phyloP scores from a whole-genome alignment of 2,888 invertebrate species.

The Hoplodrina blanda region DNA sequence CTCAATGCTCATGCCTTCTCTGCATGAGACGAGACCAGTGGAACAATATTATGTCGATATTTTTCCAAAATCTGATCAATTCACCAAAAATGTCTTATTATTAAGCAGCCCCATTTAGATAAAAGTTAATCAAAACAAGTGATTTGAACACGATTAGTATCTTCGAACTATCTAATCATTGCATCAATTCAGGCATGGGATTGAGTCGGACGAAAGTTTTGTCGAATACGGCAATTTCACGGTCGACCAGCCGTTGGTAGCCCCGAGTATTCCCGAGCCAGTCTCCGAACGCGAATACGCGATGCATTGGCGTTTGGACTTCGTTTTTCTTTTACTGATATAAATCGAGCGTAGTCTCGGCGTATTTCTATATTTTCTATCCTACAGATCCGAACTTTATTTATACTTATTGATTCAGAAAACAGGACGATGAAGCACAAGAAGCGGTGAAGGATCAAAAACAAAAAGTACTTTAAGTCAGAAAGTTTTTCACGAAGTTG shows the following conservation, averaged over 20 bases:
- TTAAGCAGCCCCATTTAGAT: conserved; percentile 20
- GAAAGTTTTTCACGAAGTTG: too few relatives aligned
- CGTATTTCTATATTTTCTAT: not conserved
- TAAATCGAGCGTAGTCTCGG: conserved; percentile 2
- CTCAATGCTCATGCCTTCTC: too few relatives aligned
- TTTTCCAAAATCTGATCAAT: not conserved
- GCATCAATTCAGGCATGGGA: conserved; percentile 64
- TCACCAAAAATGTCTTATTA: not conserved
- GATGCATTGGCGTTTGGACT: conserved; percentile 41
- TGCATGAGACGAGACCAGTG: too few relatives aligned
- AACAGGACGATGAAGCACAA: not conserved
- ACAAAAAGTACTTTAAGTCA: not conserved
- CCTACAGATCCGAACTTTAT: not conserved
- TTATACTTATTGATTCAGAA: not conserved
- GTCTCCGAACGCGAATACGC: conserved; percentile 27
- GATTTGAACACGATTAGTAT: conserved; percentile 56
- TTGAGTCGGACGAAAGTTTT: conserved; percentile 61
- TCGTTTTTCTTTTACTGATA: conserved; percentile 29
- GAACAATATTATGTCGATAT: too few relatives aligned
- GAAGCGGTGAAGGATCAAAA: not conserved
- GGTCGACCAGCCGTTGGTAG: conserved; percentile 39
- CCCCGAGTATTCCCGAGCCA: conserved; percentile 9
- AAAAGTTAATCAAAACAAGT: conserved; percentile 51
- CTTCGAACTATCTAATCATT: conserved; percentile 52
- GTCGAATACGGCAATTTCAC: conserved; percentile 61